Percentiles rank a stretch among this genome's conserved stretches.
phyloP scores from a whole-genome alignment of 2,888 invertebrate species.

The Chaitophorus viminalis region DNA sequence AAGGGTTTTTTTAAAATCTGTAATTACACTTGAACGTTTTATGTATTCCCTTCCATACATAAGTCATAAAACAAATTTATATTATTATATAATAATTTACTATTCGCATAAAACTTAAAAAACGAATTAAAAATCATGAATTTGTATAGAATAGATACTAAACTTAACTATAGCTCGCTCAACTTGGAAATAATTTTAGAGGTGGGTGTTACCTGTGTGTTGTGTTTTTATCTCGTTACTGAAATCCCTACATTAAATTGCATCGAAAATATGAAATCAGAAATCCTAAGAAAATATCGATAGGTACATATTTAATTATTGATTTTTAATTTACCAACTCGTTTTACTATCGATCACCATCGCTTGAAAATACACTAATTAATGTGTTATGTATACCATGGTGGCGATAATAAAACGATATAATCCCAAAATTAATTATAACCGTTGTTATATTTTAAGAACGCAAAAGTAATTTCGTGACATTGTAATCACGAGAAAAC shows the following conservation, averaged over 20 bases:
- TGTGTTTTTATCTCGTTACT: neutral
- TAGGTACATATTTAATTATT: no score
- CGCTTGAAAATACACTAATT: neutral
- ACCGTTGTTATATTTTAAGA: neutral
- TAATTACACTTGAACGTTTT: neutral
- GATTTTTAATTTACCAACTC: neutral
- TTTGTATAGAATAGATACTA: no score
- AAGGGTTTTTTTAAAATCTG: neutral
- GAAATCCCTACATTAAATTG: no score
- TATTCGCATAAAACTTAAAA: no score
- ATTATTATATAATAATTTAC: no score
- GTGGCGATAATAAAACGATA: neutral
- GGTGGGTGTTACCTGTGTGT: no score
- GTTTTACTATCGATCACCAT: neutral
- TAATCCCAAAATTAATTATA: conserved; percentile 2
- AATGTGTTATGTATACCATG: neutral
- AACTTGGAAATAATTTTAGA: no score
- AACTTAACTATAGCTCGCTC: no score
- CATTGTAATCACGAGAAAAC: no score
- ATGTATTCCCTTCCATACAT: no score
- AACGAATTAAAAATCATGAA: no score
- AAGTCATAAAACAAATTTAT: no score
- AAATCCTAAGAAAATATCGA: neutral
- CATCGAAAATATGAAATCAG: neutral
- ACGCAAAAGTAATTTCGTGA: conserved; percentile 1